Conservation (phyloP, 2,888 invertebrate species). For the Dryococelus australis region DNA sequence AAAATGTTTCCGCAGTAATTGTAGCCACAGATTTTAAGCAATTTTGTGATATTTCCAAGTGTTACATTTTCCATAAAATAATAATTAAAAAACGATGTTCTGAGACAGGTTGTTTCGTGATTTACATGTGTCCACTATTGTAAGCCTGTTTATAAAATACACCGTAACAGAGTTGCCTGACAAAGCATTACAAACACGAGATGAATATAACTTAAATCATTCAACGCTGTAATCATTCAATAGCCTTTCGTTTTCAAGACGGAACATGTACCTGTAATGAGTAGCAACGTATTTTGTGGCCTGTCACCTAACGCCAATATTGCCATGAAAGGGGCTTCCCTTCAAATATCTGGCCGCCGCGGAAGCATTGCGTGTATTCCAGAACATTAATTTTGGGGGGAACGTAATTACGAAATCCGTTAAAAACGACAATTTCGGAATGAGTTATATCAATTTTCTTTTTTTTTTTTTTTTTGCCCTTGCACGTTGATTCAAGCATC, state of each 20-base stretch:
- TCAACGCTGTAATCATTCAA: background rate
- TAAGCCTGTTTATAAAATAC: no score
- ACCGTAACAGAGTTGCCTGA: no score
- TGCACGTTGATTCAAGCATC: background rate
- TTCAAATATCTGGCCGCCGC: background rate
- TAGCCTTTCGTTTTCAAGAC: background rate
- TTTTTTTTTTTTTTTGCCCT: background rate
- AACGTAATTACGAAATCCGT: constrained; percentile 5
- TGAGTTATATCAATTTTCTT: background rate
- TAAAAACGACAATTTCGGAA: constrained; percentile 8
- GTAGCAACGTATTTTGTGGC: background rate
- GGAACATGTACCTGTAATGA: background rate
- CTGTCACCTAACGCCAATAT: background rate
- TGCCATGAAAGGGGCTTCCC: background rate
- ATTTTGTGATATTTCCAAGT: no score
- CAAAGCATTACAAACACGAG: background rate
- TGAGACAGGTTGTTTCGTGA: no score
- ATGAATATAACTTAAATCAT: background rate
- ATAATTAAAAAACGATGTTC: no score
- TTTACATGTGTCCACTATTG: no score
- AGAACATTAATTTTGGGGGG: background rate
- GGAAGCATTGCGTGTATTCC: background rate
- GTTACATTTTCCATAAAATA: no score
- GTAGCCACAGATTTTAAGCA: no score
- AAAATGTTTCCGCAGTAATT: no score